Percentiles rank a stretch among this genome's conserved stretches.
Evolutionary conservation across 2,797 vertebrate genomes (phyloP).

Genomic region (Brachymystax lenok): DNA sequence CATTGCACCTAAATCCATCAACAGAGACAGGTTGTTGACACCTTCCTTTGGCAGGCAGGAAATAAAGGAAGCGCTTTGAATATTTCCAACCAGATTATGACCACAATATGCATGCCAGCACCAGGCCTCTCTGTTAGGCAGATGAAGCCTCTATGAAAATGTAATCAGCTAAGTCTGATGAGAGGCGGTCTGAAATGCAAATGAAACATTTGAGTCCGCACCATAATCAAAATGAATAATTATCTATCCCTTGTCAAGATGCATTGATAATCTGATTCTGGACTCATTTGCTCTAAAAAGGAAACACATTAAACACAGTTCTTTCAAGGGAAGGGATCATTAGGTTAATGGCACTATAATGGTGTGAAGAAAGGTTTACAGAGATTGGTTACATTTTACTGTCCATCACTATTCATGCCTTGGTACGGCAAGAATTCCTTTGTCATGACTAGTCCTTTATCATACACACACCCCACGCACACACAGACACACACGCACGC

Average conservation of each 20-base stretch:
- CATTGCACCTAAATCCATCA: not conserved
- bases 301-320: constrained; percentile 21
- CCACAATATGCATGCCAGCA: not conserved
- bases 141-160: constrained; percentile 41
- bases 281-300: constrained; percentile 13
- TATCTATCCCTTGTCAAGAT: constrained; percentile 47
- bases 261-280: constrained; percentile 47
- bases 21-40: not conserved
- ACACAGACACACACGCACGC: not conserved
- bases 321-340: constrained; percentile 4
- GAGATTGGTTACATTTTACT: constrained; percentile 6
- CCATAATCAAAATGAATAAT: constrained; percentile 62
- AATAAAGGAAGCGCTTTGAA: not conserved
- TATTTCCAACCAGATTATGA: constrained; percentile 2
- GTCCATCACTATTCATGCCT: not conserved
- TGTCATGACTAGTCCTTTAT: not conserved
- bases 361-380: constrained; percentile 2
- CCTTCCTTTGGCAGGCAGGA: not conserved
- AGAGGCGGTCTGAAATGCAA: constrained; percentile 55
- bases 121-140: not conserved
- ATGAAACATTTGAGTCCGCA: constrained; percentile 35
- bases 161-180: constrained; percentile 36
- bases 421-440: not conserved
- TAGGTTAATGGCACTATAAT: constrained; percentile 15
- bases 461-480: too few relatives aligned